A percentile compares a stretch with the other conserved stretches of the same genome.
Evolutionary conservation across 2,113 vertebrate genomes (phyloP).

Genomic region (Anthoscopus minutus): DNA sequence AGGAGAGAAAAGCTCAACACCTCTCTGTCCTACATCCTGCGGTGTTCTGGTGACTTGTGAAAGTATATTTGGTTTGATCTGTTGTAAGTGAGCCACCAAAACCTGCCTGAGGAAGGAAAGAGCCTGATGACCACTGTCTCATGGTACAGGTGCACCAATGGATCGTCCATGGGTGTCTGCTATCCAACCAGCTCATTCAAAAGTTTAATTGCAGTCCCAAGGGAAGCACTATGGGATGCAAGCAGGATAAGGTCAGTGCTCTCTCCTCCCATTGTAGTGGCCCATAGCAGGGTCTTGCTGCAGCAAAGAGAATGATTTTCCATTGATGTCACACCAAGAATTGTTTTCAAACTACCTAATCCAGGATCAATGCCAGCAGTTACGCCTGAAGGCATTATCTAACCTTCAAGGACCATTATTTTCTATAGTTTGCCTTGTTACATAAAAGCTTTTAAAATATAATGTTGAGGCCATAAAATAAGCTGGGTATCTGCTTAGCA

Average conservation of each 20-base stretch:
- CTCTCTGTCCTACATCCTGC: background rate
- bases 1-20: background rate
- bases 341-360: background rate
- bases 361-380: background rate
- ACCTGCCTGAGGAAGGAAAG: background rate
- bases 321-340: background rate
- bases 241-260: background rate
- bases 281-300: rapidly evolving
- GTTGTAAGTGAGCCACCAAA: background rate
- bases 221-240: background rate
- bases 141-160: background rate
- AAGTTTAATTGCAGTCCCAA: background rate
- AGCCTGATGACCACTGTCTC: background rate
- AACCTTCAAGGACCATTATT: background rate
- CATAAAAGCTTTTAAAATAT: background rate
- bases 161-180: background rate
- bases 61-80: background rate
- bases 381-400: background rate
- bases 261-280: background rate
- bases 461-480: background rate
- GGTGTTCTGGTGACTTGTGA: background rate
- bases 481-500: background rate
- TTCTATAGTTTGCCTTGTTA: background rate
- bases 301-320: background rate
- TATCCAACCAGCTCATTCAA: background rate